phyloP scores from a whole-genome alignment of 2,888 invertebrate genomes.

The Morinoia aosen region DNA sequence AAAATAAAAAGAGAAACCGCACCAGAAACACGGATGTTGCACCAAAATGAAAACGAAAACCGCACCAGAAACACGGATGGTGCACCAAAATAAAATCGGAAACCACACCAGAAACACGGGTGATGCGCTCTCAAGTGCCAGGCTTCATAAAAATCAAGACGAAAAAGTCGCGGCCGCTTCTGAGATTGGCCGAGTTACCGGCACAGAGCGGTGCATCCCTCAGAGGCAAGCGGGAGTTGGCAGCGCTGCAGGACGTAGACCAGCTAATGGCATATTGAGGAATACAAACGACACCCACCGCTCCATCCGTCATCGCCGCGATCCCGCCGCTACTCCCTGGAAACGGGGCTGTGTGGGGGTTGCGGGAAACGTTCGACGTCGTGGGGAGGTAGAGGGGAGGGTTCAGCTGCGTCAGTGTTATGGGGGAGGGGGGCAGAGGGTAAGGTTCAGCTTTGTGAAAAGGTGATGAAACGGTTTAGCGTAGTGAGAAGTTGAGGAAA shows the following conservation, averaged over 20 bases:
- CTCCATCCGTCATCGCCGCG: slow-evolving; percentile 28
- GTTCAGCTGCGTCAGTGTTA: background rate
- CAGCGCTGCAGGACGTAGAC: background rate
- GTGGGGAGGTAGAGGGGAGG: background rate
- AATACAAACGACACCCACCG: slow-evolving; percentile 23
- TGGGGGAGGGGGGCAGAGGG: too few relatives aligned
- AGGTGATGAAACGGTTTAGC: too few relatives aligned
- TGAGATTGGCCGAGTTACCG: background rate
- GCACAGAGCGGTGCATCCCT: background rate
- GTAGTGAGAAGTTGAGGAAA: too few relatives aligned
- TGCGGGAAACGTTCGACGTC: background rate
- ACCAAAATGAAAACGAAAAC: too few relatives aligned
- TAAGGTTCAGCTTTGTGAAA: too few relatives aligned
- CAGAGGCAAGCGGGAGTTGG: slow-evolving; percentile 8
- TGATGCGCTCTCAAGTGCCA: too few relatives aligned
- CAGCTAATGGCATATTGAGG: slow-evolving; percentile 53
- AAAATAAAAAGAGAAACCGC: too few relatives aligned
- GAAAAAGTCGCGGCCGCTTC: background rate
- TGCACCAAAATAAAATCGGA: too few relatives aligned
- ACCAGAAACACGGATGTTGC: too few relatives aligned
- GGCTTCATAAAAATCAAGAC: background rate
- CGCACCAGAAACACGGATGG: background rate
- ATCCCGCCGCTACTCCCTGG: background rate
- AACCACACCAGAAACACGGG: background rate
- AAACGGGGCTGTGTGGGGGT: background rate